phyloP scores from a whole-genome alignment of 2,888 invertebrate genomes.

The Baronia brevicornis region DNA sequence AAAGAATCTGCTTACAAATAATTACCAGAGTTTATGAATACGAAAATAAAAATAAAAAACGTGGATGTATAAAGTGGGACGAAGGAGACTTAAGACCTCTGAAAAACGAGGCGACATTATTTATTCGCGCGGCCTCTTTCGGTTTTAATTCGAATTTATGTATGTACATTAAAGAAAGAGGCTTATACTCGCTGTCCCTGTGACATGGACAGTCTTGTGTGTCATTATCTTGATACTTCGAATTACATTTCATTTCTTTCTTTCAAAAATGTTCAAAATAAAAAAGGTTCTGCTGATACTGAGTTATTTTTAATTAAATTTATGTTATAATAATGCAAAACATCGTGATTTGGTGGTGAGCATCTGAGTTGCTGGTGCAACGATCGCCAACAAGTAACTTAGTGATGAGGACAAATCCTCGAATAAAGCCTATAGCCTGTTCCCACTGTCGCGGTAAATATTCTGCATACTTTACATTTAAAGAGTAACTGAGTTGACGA shows the following conservation, averaged over 20 bases:
- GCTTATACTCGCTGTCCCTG: conserved; percentile 40
- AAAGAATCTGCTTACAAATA: conserved; percentile 54
- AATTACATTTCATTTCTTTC: conserved; percentile 9
- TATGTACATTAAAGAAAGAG: conserved; percentile 61
- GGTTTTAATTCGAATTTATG: conserved; percentile 71
- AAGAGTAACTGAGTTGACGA: no score
- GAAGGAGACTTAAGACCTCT: conserved; percentile 62
- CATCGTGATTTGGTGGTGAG: no score
- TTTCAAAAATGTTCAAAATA: conserved; percentile 1
- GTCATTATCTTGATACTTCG: conserved; percentile 22
- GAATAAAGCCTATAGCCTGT: no score
- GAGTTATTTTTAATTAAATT: no score
- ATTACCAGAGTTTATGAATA: conserved; percentile 60
- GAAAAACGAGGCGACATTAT: conserved; percentile 65
- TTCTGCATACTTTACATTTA: no score
- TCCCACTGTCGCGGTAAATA: no score
- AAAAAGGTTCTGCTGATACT: conserved; percentile 2
- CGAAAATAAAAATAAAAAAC: conserved; percentile 57
- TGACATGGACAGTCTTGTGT: conserved; percentile 35
- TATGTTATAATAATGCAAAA: no score
- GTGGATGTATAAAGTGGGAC: conserved; percentile 50
- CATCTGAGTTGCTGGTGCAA: no score
- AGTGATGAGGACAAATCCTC: no score
- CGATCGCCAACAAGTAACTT: no score
- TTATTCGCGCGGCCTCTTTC: conserved; percentile 58